A percentile compares a stretch with the other conserved stretches of the same genome.
Conservation (phyloP, 2,888 invertebrate species). For the Macaria liturata region DNA sequence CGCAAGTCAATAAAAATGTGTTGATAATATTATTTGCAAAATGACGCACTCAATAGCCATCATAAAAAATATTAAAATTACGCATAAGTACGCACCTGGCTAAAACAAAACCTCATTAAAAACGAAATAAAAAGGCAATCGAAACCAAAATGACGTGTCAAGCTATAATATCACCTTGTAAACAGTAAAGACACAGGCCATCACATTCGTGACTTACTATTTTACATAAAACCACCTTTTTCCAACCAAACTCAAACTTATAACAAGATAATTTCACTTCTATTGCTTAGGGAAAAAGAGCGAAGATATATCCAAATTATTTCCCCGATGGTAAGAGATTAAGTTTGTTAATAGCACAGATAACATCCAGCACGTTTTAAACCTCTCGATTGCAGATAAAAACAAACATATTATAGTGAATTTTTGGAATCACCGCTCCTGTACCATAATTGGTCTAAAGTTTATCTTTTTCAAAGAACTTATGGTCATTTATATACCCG, state of each 20-base stretch:
- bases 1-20: too few relatives aligned
- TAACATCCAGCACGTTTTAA: conserved; percentile 71
- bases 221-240: conserved; percentile 48
- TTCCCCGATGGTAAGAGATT: not conserved
- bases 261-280: not conserved
- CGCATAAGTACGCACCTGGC: not conserved
- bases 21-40: too few relatives aligned
- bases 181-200: conserved; percentile 61
- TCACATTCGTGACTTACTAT: conserved; percentile 70
- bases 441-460: conserved; percentile 71
- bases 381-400: conserved; percentile 71
- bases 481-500: conserved; percentile 68
- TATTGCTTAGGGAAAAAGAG: not conserved
- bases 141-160: conserved; percentile 64
- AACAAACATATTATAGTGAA: conserved; percentile 56
- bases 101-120: conserved; percentile 11
- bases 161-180: conserved; percentile 70
- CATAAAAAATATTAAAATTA: too few relatives aligned
- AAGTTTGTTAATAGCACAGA: conserved; percentile 55
- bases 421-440: conserved; percentile 76
- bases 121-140: conserved; percentile 42
- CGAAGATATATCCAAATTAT: too few relatives aligned
- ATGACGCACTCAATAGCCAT: too few relatives aligned
- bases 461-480: conserved; percentile 77
- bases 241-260: not conserved